Percentiles rank a stretch among this genome's conserved stretches.
phyloP scores from a whole-genome alignment of 1,140 invertebrate genomes.

The Telenomus remus region DNA sequence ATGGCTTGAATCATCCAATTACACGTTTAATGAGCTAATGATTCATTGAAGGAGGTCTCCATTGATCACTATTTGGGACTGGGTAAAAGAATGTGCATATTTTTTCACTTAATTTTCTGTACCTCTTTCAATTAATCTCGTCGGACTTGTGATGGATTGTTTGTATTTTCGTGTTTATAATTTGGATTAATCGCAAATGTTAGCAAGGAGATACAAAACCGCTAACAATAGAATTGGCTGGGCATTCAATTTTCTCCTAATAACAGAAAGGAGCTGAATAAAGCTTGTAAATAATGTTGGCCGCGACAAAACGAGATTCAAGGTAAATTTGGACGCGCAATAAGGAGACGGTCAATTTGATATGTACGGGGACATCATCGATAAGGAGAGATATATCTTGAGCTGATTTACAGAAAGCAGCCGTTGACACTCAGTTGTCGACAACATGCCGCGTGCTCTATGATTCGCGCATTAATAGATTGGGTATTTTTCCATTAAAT shows the following conservation, averaged over 20 bases:
- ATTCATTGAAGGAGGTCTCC: slow-evolving; percentile 41
- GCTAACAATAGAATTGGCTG: slow-evolving; percentile 55
- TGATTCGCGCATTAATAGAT: slow-evolving; percentile 69
- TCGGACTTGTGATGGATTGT: slow-evolving; percentile 46
- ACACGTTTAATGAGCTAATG: slow-evolving; percentile 53
- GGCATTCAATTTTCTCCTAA: slow-evolving; percentile 49
- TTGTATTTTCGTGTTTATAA: slow-evolving; percentile 59
- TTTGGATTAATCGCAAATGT: slow-evolving; percentile 60
- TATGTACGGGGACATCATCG: slow-evolving; percentile 8
- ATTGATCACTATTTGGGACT: slow-evolving; percentile 19
- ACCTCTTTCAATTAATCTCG: too few species aligned
- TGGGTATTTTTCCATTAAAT: slow-evolving; percentile 75
- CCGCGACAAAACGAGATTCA: too few species aligned
- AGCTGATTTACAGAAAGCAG: slow-evolving; percentile 44
- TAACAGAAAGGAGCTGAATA: slow-evolving; percentile 25
- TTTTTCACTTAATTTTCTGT: slow-evolving; percentile 36
- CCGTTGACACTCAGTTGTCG: slow-evolving; percentile 55
- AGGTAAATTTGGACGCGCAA: too few species aligned
- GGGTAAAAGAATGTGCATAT: slow-evolving; percentile 16
- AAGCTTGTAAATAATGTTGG: too few species aligned
- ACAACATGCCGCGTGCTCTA: slow-evolving; percentile 48
- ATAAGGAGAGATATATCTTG: slow-evolving; percentile 49
- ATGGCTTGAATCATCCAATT: slow-evolving; percentile 67
- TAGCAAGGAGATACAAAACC: slow-evolving; percentile 47
- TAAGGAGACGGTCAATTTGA: too few species aligned